Conservation (phyloP, 2,113 vertebrate species). For the Motacilla alba region DNA sequence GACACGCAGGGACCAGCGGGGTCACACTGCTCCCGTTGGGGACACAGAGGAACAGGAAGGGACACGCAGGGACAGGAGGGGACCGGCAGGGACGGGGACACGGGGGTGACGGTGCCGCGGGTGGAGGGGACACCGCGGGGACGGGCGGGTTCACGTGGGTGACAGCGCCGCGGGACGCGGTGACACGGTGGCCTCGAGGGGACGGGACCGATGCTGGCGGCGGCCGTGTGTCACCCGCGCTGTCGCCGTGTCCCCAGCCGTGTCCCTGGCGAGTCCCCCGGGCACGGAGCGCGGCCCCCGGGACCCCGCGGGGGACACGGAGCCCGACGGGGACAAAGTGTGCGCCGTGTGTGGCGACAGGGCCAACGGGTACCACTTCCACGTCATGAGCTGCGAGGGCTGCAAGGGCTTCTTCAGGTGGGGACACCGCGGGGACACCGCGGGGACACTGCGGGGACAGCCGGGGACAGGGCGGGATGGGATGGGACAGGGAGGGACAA, state of each 20-base stretch:
- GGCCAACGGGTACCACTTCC: conserved; percentile 54
- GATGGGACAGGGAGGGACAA: no score
- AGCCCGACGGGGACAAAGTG: neutral
- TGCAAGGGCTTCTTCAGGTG: conserved; percentile 98
- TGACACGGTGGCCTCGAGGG: neutral
- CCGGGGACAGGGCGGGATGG: neutral
- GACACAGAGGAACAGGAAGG: no score
- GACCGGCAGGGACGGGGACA: no score
- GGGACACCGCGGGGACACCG: neutral
- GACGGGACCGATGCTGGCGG: neutral
- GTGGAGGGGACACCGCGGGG: neutral
- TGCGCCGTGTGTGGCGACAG: conserved; percentile 69
- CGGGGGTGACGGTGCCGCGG: neutral
- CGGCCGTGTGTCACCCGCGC: neutral
- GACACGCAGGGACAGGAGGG: no score
- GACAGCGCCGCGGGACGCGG: neutral
- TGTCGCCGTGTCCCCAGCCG: neutral
- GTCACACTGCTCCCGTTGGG: no score
- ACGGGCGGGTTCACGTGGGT: neutral
- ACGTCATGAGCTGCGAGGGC: conserved; percentile 92
- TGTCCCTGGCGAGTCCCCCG: neutral
- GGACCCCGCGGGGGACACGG: neutral
- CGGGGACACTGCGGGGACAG: neutral
- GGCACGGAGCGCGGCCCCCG: neutral
- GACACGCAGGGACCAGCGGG: no score